Evolutionary conservation across 1,140 invertebrate genomes (phyloP).

Genomic region (Diplogasteroides magnus): DNA sequence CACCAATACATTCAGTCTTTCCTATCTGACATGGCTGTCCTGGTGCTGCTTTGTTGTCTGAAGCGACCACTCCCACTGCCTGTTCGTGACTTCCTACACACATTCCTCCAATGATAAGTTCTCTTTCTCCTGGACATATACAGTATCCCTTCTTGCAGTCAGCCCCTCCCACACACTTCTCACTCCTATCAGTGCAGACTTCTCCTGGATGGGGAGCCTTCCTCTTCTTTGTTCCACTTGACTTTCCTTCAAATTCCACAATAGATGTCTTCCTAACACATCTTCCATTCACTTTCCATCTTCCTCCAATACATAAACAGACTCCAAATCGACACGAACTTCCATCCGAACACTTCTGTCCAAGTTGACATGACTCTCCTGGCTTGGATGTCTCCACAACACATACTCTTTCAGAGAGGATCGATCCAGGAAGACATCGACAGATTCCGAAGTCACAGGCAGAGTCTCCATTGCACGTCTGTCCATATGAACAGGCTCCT

Average conservation of each 20-base stretch:
- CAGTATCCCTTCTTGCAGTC: slow-evolving; percentile 20
- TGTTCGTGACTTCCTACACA: slow-evolving; percentile 18
- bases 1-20: slow-evolving; percentile 26
- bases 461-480: slow-evolving; percentile 27
- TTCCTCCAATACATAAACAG: slow-evolving; percentile 28
- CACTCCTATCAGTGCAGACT: slow-evolving; percentile 6
- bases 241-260: slow-evolving; percentile 5
- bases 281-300: slow-evolving; percentile 11
- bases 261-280: slow-evolving; percentile 20
- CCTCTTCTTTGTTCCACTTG: slow-evolving; percentile 1
- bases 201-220: slow-evolving; percentile 17
- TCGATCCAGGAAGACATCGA: slow-evolving; percentile 27
- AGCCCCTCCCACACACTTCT: slow-evolving; percentile 25
- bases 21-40: slow-evolving; percentile 21
- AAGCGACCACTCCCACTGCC: slow-evolving; percentile 2
- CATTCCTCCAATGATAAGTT: slow-evolving; percentile 25
- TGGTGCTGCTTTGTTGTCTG: slow-evolving; percentile 13
- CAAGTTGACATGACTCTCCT: slow-evolving; percentile 32
- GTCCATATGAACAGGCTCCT: slow-evolving; percentile 33
- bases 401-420: slow-evolving; percentile 12
- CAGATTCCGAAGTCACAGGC: slow-evolving; percentile 34
- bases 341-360: slow-evolving; percentile 28
- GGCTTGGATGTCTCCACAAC: slow-evolving; percentile 13
- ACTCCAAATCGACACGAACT: slow-evolving; percentile 33
- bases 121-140: slow-evolving; percentile 18